phyloP scores from a whole-genome alignment of 2,888 invertebrate genomes.

The Chirona hameri region DNA sequence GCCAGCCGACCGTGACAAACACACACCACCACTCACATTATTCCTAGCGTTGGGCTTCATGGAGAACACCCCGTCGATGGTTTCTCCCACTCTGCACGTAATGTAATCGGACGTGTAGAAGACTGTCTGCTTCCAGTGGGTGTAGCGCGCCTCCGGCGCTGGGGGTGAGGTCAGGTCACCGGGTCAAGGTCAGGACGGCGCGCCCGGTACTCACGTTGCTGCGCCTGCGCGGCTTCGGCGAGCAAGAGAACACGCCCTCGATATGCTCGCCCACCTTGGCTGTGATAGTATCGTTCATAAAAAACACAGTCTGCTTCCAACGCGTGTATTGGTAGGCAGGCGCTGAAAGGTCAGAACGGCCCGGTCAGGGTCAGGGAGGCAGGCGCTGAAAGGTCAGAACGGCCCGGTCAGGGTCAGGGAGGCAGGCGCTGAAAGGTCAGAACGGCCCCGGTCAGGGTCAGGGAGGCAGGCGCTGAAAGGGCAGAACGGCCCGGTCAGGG shows the following conservation, averaged over 20 bases:
- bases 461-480: no score
- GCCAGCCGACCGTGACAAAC: background rate
- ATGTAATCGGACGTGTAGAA: constrained; percentile 97
- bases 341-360: constrained; percentile 51
- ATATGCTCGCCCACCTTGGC: constrained; percentile 92
- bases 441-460: no score
- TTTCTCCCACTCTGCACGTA: constrained; percentile 91
- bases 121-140: constrained; percentile 99
- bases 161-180: constrained; percentile 5
- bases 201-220: constrained; percentile 60
- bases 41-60: constrained; percentile 96
- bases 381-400: constrained; percentile 69
- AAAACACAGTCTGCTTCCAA: constrained; percentile 99
- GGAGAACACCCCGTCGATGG: constrained; percentile 82
- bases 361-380: no score
- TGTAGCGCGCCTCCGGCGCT: constrained; percentile 95
- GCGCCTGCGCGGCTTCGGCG: constrained; percentile 90
- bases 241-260: constrained; percentile 85
- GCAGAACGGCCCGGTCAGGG: no score
- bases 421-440: no score
- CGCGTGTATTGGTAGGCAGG: constrained; percentile 98
- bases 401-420: no score
- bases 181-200: background rate
- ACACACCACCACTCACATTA: constrained; percentile 51
- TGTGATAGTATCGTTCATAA: constrained; percentile 94